Conservation (phyloP, 2,113 vertebrate genomes). For the Urocynchramus pylzowi region DNA sequence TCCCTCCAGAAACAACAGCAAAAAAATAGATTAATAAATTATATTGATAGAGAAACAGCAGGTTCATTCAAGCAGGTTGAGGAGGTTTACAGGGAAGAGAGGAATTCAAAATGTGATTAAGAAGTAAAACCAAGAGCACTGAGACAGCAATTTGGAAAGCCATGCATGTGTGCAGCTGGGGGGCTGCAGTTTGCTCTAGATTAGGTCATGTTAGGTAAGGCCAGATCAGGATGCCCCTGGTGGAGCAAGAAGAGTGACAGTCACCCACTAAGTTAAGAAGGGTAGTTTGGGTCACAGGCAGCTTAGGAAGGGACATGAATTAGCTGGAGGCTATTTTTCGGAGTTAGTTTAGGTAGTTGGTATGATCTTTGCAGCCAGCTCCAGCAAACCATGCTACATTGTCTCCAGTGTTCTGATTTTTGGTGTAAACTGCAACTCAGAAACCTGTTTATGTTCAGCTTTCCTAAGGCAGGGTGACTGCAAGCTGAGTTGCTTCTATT, state of each 20-base stretch:
- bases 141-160: background rate
- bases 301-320: background rate
- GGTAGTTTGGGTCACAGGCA: background rate
- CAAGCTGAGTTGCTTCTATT: constrained; percentile 4
- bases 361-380: background rate
- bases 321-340: background rate
- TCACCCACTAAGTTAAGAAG: background rate
- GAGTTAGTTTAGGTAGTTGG: background rate
- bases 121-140: background rate
- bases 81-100: background rate
- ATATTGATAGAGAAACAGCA: background rate
- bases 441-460: background rate
- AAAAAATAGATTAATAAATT: background rate
- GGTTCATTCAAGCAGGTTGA: background rate
- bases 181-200: background rate
- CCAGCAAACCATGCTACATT: background rate
- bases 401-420: background rate
- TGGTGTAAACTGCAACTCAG: background rate
- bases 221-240: background rate
- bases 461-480: background rate
- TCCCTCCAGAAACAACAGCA: background rate
- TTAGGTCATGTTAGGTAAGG: background rate
- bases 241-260: background rate
- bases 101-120: background rate
- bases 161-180: accelerated